Conservation (phyloP, 2,888 invertebrate genomes). For the Lumbricus terrestris region DNA sequence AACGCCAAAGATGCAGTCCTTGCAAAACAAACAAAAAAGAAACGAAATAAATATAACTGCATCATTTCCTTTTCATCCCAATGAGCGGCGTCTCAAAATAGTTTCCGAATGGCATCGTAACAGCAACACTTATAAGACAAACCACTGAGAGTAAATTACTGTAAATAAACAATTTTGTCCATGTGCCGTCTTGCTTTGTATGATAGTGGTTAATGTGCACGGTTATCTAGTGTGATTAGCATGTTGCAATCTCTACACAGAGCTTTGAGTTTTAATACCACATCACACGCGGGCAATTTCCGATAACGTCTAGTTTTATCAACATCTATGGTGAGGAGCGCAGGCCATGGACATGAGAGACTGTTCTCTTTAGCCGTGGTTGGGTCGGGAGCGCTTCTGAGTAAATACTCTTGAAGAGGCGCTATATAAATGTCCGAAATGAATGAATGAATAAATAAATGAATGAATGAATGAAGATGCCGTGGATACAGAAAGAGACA, state of each 20-base stretch:
- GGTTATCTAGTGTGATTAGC: not conserved
- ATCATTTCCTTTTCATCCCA: not conserved
- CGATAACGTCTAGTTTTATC: not conserved
- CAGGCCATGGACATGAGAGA: too few relatives aligned
- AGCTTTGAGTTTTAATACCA: not conserved
- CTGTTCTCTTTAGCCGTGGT: too few relatives aligned
- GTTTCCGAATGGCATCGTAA: not conserved
- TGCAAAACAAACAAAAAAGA: not conserved
- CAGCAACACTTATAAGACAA: too few relatives aligned
- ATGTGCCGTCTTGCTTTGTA: too few relatives aligned
- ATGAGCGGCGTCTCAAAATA: not conserved
- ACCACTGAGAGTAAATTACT: too few relatives aligned
- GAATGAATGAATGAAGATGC: too few relatives aligned
- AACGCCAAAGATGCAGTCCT: constrained; percentile 41
- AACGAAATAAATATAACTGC: too few relatives aligned
- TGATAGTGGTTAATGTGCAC: not conserved
- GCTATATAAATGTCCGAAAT: too few relatives aligned
- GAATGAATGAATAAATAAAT: too few relatives aligned
- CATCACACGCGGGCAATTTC: not conserved
- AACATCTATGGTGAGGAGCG: not conserved
- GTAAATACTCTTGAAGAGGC: too few relatives aligned
- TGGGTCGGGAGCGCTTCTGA: too few relatives aligned
- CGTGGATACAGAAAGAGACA: too few relatives aligned
- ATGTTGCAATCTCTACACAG: not conserved
- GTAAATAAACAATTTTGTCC: not conserved